Percentiles rank a stretch among this genome's conserved stretches.
Conservation (phyloP, 1,140 invertebrate species). For the Lanistes nyassanus region DNA sequence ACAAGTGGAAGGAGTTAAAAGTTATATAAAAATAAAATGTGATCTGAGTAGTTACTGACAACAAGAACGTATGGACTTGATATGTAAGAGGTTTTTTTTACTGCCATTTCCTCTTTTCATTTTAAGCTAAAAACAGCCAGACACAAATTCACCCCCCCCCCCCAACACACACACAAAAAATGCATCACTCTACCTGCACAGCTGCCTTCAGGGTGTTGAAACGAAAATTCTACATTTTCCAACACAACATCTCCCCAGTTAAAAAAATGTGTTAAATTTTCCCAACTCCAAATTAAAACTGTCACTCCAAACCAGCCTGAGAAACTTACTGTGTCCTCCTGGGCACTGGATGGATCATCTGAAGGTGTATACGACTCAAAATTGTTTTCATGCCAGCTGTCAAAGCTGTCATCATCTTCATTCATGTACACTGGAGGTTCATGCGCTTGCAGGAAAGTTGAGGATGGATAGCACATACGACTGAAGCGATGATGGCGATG, state of each 20-base stretch:
- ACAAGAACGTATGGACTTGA: neutral
- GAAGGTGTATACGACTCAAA: neutral
- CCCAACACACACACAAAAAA: too few relatives aligned
- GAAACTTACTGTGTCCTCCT: conserved; percentile 36
- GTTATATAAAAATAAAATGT: neutral
- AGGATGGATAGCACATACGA: conserved; percentile 64
- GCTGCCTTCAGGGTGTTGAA: too few relatives aligned
- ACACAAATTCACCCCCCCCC: too few relatives aligned
- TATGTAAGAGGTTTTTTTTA: too few relatives aligned
- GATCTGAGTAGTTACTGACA: neutral
- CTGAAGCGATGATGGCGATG: conserved; percentile 53
- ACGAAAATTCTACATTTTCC: too few relatives aligned
- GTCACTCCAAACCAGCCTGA: too few relatives aligned
- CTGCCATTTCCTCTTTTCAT: too few relatives aligned
- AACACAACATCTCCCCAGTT: too few relatives aligned
- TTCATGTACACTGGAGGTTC: conserved; percentile 72
- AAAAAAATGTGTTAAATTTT: too few relatives aligned
- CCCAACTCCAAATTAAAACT: too few relatives aligned
- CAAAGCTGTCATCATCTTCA: conserved; percentile 59
- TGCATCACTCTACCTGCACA: too few relatives aligned
- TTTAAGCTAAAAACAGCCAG: too few relatives aligned
- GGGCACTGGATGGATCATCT: neutral
- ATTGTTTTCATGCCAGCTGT: neutral
- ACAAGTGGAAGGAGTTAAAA: neutral
- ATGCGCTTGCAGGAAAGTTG: conserved; percentile 84